Base-by-base conservation (phyloP, 2,888 invertebrate genomes). In the Ophonus ardosiacus region DNA sequence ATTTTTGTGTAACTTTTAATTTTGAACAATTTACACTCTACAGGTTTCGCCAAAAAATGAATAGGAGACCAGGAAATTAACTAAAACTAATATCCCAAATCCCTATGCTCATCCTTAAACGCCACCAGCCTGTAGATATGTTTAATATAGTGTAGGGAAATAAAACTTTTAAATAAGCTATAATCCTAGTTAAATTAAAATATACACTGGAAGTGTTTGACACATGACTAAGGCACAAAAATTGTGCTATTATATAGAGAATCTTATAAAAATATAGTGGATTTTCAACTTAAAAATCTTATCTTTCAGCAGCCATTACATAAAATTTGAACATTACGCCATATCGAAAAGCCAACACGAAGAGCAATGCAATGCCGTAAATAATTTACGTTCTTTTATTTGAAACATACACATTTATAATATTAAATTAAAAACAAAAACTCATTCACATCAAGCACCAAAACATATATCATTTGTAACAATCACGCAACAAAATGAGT, bases 161-260 rank as follows among this genome's bases (percentile, higher is more conserved):
- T 65, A 13, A 51, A 43, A 43, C 4, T 31, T 51, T 51, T 51
- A 51, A 51, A 51, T 51, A 51, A 51, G 10, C 6, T 3, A 51
- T 13, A 51, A 51, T 68, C 38, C 38, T 68, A 68, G 10, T 31
- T 38, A 15, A 0, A 18, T 63, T 15, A 24, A 21, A 63, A 63
- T 63, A 63, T 63, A 59, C 24, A 63, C 24, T 68, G 68, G 68
- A 68, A 68, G 68, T 68, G 68, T 68, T 68, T 51, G 13, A 63
- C 24, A 68, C 68, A 68, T 31, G 68, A 68, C 68, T 68, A 68
- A 68, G 7, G 68, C 68, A 68, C 68, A 38, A 68, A 68, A 68
- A 4, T 68, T 68, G 68, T 68, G 68, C 68, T 38, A 31, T 31
- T 68, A 68, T 31, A 68, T 21, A 24, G 21, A 63, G 13, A 63